Evolutionary conservation across 2,797 vertebrate species (phyloP).

Genomic region (Sparidentex hasta): DNA sequence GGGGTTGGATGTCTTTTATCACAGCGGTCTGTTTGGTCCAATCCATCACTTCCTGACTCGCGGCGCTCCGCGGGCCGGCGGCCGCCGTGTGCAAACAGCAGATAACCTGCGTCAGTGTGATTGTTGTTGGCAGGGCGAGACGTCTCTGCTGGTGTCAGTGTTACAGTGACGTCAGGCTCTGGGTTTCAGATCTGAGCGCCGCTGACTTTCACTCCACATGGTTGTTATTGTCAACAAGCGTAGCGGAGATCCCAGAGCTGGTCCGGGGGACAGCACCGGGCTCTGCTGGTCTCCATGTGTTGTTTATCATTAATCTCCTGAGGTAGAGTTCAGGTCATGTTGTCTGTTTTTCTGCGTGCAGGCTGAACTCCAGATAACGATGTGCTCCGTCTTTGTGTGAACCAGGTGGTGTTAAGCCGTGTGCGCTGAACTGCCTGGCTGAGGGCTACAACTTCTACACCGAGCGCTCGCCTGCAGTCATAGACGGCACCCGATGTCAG

Average conservation of each 20-base stretch:
- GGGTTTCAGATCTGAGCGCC: slow-evolving; percentile 48
- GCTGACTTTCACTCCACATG: slow-evolving; percentile 58
- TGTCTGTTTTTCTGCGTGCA: slow-evolving; percentile 27
- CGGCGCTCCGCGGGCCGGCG: slow-evolving; percentile 17
- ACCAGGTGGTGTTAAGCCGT: slow-evolving; percentile 97
- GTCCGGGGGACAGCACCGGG: slow-evolving; percentile 7
- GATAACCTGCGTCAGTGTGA: slow-evolving; percentile 68
- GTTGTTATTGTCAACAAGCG: slow-evolving; percentile 56
- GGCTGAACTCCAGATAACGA: slow-evolving; percentile 41
- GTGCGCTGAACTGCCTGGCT: slow-evolving; percentile 97
- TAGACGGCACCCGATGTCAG: slow-evolving; percentile 97
- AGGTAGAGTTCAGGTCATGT: slow-evolving; percentile 8
- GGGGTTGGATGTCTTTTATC: slow-evolving; percentile 54
- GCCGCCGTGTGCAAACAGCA: slow-evolving; percentile 50
- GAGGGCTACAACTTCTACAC: slow-evolving; percentile 99
- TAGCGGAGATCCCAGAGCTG: slow-evolving; percentile 39
- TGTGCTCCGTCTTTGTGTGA: slow-evolving; percentile 59
- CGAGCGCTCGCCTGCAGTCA: slow-evolving; percentile 96
- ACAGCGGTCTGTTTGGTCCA: slow-evolving; percentile 52
- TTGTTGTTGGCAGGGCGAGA: slow-evolving; percentile 67
- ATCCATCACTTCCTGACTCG: slow-evolving; percentile 54
- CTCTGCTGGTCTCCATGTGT: slow-evolving; percentile 29
- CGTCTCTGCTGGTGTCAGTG: slow-evolving; percentile 59
- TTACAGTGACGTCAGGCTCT: slow-evolving; percentile 66
- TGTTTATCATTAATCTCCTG: slow-evolving; percentile 6